Evolutionary conservation across 2,113 vertebrate species (phyloP).

Genomic region (Saguinus imperator): DNA sequence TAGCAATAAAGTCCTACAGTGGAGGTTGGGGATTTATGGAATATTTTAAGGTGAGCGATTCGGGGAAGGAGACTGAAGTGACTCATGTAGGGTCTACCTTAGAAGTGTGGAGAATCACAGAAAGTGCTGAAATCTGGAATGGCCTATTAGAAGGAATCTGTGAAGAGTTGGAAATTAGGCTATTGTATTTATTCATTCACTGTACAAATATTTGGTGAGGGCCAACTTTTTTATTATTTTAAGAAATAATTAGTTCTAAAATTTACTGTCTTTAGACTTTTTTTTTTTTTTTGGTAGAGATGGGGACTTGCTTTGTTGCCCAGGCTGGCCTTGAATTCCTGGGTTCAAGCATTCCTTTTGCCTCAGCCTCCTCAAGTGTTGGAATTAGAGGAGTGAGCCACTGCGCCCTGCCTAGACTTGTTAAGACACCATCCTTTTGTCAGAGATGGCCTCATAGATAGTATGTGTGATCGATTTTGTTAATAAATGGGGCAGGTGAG

Average conservation of each 20-base stretch:
- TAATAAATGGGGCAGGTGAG: neutral
- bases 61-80: neutral
- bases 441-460: neutral
- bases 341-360: no score
- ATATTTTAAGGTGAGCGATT: neutral
- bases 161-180: neutral
- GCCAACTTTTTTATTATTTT: neutral
- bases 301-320: no score
- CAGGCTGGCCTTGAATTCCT: no score
- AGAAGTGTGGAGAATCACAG: neutral
- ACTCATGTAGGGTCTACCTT: neutral
- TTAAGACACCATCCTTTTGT: neutral
- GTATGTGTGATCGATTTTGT: neutral
- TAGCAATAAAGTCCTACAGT: neutral
- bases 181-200: neutral
- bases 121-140: neutral
- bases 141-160: neutral
- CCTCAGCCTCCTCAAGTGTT: no score
- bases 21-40: neutral
- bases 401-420: no score
- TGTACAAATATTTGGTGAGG: neutral
- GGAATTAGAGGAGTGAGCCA: no score
- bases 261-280: neutral
- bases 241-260: neutral
- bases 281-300: neutral